Percentiles rank a stretch among this genome's conserved stretches.
Evolutionary conservation across 2,888 invertebrate species (phyloP).

Genomic region (Phortica okadai): DNA sequence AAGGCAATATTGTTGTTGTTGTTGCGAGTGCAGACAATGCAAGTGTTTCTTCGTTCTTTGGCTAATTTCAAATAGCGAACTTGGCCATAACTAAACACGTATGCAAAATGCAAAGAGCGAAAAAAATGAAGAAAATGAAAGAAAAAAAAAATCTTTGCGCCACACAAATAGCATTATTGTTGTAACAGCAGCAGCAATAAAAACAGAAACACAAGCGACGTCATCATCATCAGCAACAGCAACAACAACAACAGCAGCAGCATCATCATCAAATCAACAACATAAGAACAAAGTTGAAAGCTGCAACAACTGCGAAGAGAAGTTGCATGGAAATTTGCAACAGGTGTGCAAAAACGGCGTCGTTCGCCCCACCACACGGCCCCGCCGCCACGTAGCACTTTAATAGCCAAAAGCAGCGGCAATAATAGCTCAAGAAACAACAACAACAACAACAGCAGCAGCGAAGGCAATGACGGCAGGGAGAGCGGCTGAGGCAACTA

Average conservation of each 20-base stretch:
- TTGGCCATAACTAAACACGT: background rate
- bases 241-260: conserved; percentile 24
- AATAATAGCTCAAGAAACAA: conserved; percentile 12
- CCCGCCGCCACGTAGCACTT: background rate
- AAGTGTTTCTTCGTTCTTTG: background rate
- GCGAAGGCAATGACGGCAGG: background rate
- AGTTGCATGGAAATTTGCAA: conserved; percentile 70
- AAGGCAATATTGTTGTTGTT: background rate
- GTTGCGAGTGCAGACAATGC: background rate
- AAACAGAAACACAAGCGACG: conserved; percentile 6
- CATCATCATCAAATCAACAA: conserved; percentile 31
- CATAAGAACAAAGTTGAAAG: conserved; percentile 37
- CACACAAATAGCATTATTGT: background rate
- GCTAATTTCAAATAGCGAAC: background rate
- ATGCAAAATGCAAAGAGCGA: background rate
- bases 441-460: conserved; percentile 6
- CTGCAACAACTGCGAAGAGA: conserved; percentile 45
- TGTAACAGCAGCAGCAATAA: background rate
- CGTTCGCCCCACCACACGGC: conserved; percentile 23
- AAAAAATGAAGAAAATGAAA: background rate
- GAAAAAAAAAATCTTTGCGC: background rate
- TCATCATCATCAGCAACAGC: conserved; percentile 16
- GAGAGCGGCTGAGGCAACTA: conserved; percentile 3
- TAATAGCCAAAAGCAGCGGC: conserved; percentile 25
- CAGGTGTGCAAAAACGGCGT: conserved; percentile 59